Conservation (phyloP, 64 coral and sea anemone genomes). For the Anthopleura sola region DNA sequence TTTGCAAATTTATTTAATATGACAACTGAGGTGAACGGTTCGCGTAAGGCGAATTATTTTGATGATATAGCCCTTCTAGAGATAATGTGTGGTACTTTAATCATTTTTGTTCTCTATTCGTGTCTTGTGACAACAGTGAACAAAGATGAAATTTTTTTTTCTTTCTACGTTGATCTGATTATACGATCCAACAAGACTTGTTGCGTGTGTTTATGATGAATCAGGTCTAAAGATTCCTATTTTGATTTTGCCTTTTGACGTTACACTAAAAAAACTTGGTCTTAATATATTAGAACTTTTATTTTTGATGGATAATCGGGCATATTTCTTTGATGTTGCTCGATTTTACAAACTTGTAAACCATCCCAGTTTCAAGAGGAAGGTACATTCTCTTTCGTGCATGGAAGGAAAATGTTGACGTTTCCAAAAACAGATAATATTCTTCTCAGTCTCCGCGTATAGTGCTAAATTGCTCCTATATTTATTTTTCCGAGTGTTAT, state of each 20-base stretch:
- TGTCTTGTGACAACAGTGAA: conserved; percentile 15
- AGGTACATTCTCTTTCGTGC: neutral
- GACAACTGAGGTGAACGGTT: conserved; percentile 16
- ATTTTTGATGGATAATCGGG: neutral
- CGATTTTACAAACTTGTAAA: conserved; percentile 2
- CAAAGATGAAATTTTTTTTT: neutral
- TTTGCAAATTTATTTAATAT: conserved; percentile 28
- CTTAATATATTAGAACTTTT: neutral
- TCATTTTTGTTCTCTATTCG: neutral
- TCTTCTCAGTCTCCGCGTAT: neutral
- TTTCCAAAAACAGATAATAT: neutral
- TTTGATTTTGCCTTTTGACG: conserved; percentile 23
- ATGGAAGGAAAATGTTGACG: neutral
- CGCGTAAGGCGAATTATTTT: neutral
- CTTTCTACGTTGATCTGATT: conserved; percentile 11
- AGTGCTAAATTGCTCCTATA: neutral
- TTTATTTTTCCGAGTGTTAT: neutral
- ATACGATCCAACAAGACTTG: conserved; percentile 32
- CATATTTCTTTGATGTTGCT: neutral
- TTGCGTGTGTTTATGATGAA: conserved; percentile 48
- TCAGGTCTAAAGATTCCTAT: conserved; percentile 7
- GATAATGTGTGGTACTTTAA: conserved; percentile 5
- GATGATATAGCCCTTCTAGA: neutral
- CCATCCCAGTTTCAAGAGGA: neutral
- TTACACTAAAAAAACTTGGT: neutral